A percentile compares a stretch with the other conserved stretches of the same genome.
phyloP scores from a whole-genome alignment of 1,140 invertebrate genomes.

The Drosophila neocordata region DNA sequence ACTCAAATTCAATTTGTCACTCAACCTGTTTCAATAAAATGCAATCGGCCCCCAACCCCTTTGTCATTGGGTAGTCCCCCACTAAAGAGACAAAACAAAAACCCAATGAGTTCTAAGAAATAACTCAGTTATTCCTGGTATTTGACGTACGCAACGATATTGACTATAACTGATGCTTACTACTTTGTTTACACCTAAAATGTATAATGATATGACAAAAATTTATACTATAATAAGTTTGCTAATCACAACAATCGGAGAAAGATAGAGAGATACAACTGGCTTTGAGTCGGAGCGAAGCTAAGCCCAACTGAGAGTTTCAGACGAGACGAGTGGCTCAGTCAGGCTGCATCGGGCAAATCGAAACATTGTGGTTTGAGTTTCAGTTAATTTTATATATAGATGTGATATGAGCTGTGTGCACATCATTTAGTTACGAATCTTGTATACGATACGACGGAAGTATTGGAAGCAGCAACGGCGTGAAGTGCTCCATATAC shows the following conservation, averaged over 20 bases:
- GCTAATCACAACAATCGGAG: neutral
- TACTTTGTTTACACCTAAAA: constrained; percentile 62
- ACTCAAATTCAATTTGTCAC: constrained; percentile 57
- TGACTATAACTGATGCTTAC: neutral
- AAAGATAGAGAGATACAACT: neutral
- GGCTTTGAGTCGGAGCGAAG: no score
- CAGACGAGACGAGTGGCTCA: no score
- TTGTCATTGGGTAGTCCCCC: constrained; percentile 1
- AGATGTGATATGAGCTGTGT: constrained; percentile 46
- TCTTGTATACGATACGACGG: constrained; percentile 44
- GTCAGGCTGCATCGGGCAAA: no score
- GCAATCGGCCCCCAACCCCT: neutral
- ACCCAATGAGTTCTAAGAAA: constrained; percentile 69
- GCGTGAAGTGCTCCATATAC: constrained; percentile 12
- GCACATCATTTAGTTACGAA: constrained; percentile 71
- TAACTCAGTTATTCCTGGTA: constrained; percentile 56
- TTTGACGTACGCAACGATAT: constrained; percentile 36
- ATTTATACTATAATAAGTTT: no score
- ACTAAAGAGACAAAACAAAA: neutral
- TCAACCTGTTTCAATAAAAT: constrained; percentile 61
- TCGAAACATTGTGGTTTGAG: constrained; percentile 34
- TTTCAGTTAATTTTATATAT: constrained; percentile 49
- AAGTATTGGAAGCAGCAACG: neutral
- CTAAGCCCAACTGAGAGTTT: no score
- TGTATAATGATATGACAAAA: constrained; percentile 9